phyloP scores from a whole-genome alignment of 2,113 vertebrate genomes.

The Willisornis vidua region DNA sequence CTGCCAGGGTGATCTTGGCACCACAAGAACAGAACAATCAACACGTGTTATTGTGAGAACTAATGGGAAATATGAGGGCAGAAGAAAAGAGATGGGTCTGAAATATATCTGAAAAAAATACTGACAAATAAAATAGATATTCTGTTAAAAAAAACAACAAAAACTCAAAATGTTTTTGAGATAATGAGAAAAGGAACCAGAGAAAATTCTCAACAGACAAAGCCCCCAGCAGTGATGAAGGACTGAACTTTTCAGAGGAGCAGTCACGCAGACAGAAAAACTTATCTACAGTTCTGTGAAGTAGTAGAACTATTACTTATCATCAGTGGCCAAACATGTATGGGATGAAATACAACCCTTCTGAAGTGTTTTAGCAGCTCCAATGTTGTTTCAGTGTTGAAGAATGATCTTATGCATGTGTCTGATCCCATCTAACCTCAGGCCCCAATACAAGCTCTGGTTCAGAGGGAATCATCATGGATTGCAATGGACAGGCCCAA shows the following conservation, averaged over 20 bases:
- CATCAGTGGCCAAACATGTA: neutral
- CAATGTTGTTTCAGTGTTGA: neutral
- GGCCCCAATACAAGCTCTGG: neutral
- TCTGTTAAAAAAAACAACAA: neutral
- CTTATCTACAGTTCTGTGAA: neutral
- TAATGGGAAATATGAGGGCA: neutral
- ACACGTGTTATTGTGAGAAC: neutral
- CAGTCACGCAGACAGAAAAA: neutral
- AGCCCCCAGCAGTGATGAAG: neutral
- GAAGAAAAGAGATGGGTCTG: neutral
- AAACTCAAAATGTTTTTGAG: neutral
- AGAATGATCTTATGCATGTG: neutral
- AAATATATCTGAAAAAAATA: neutral
- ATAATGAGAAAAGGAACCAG: neutral
- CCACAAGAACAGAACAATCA: neutral
- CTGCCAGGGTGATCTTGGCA: neutral
- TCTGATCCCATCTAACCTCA: neutral
- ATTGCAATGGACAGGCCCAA: neutral
- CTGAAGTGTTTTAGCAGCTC: neutral
- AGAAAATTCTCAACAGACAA: neutral
- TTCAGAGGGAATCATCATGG: neutral
- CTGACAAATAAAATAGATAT: neutral
- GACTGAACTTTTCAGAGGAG: neutral
- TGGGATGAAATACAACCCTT: neutral
- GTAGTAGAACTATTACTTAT: neutral